phyloP scores from a whole-genome alignment of 1,140 invertebrate species.

The Nylanderia fulva region DNA sequence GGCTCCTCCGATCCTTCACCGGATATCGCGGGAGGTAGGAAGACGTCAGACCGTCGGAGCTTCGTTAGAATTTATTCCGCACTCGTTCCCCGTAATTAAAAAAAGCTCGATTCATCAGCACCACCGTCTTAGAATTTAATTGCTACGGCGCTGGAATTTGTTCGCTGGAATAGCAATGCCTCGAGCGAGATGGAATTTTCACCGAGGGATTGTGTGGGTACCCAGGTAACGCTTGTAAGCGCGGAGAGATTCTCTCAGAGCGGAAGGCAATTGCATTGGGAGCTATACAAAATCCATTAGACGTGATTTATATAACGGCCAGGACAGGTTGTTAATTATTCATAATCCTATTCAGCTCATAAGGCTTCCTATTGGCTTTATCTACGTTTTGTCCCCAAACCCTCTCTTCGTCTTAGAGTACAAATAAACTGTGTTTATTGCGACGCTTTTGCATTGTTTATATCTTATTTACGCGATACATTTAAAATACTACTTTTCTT shows the following conservation, averaged over 20 bases:
- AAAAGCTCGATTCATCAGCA: slow-evolving; percentile 72
- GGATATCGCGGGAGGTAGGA: not conserved
- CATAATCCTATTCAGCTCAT: slow-evolving; percentile 60
- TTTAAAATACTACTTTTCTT: not conserved
- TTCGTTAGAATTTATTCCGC: slow-evolving; percentile 71
- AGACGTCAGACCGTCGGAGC: slow-evolving; percentile 27
- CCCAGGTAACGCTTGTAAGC: slow-evolving; percentile 60
- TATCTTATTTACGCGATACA: not conserved
- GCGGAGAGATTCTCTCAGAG: slow-evolving; percentile 45
- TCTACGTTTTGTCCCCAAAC: not conserved
- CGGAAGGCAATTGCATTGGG: slow-evolving; percentile 56
- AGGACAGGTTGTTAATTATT: slow-evolving; percentile 62
- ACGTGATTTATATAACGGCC: slow-evolving; percentile 58
- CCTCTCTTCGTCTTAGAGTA: not conserved
- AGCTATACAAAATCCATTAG: slow-evolving; percentile 61
- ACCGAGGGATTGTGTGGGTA: slow-evolving; percentile 58
- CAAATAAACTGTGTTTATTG: slow-evolving; percentile 20
- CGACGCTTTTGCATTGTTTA: not conserved
- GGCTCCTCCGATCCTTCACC: slow-evolving; percentile 33
- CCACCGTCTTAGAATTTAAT: slow-evolving; percentile 72
- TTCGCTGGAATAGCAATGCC: slow-evolving; percentile 69
- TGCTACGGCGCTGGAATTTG: slow-evolving; percentile 72
- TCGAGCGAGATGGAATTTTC: slow-evolving; percentile 68
- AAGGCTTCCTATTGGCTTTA: slow-evolving; percentile 50
- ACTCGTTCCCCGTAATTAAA: slow-evolving; percentile 70